These are phyloP conservation scores for Desmodus rotundus DNA, from an alignment of 2,113 vertebrate genomes.

Conservation along the genomic window DNA sequence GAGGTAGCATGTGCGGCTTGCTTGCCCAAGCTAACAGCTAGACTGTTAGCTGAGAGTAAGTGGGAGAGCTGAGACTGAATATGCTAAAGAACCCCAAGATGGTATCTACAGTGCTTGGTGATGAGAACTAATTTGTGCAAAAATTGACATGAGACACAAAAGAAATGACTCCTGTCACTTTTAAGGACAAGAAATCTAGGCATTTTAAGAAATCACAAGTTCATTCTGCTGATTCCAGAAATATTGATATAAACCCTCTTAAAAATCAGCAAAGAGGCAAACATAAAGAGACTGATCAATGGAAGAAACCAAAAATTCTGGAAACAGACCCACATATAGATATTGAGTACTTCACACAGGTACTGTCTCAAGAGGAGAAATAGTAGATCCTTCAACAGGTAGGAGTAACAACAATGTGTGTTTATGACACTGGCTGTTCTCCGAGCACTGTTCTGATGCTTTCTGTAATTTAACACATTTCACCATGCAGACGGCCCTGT, in stretches of 20 bases:
- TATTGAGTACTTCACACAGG: background rate
- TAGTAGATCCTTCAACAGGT: background rate
- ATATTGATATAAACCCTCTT: background rate
- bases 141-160: background rate
- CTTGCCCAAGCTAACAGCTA: background rate
- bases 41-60: no score
- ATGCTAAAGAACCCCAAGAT: background rate
- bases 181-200: background rate
- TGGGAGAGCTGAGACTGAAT: background rate
- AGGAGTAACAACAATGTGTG: background rate
- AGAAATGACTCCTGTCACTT: background rate
- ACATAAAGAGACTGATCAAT: background rate
- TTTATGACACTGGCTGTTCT: background rate
- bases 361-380: background rate
- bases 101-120: background rate
- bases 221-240: constrained; percentile 2
- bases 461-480: background rate
- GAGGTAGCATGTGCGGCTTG: background rate
- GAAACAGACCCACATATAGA: background rate
- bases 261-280: background rate
- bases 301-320: background rate
- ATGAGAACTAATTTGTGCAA: background rate
- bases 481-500: background rate
- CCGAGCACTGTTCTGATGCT: background rate
- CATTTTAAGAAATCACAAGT: background rate